These are phyloP conservation scores for Zaprionus ghesquierei DNA, from an alignment of 1,140 invertebrate genomes.

Conservation along the genomic window DNA sequence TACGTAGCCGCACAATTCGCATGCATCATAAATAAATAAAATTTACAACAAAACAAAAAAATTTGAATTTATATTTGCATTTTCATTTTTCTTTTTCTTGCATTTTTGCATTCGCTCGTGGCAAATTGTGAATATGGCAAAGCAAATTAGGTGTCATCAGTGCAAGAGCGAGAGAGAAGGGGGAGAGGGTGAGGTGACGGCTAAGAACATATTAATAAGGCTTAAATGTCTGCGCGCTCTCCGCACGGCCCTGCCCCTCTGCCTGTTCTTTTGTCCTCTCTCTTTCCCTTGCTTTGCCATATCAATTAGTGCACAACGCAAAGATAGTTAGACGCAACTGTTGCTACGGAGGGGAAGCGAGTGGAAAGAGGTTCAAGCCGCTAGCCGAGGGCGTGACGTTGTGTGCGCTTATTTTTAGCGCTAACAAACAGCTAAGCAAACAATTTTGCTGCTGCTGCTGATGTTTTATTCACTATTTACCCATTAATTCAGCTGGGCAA, in stretches of 20 bases:
- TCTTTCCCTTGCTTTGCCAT: conserved; percentile 21
- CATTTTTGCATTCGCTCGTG: conserved; percentile 48
- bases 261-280: background rate
- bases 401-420: conserved; percentile 53
- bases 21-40: conserved; percentile 57
- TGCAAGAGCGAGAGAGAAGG: background rate
- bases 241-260: background rate
- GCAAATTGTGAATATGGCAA: conserved; percentile 43
- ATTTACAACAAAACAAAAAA: conserved; percentile 7
- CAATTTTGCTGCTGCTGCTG: background rate
- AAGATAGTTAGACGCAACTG: conserved; percentile 52
- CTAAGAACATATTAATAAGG: conserved; percentile 37
- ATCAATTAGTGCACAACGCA: conserved; percentile 62
- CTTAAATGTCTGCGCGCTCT: background rate
- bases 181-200: too few relatives aligned
- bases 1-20: conserved; percentile 41
- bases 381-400: background rate
- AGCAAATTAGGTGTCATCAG: conserved; percentile 53
- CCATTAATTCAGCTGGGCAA: conserved; percentile 39
- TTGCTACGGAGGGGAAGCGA: too few relatives aligned
- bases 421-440: conserved; percentile 44
- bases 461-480: conserved; percentile 10
- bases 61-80: background rate
- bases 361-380: background rate
- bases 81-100: conserved; percentile 9